Evolutionary conservation across 2,797 vertebrate genomes (phyloP), one percentile per base, ranked within the genome.

Genomic region (Xenopus petersii): DNA sequence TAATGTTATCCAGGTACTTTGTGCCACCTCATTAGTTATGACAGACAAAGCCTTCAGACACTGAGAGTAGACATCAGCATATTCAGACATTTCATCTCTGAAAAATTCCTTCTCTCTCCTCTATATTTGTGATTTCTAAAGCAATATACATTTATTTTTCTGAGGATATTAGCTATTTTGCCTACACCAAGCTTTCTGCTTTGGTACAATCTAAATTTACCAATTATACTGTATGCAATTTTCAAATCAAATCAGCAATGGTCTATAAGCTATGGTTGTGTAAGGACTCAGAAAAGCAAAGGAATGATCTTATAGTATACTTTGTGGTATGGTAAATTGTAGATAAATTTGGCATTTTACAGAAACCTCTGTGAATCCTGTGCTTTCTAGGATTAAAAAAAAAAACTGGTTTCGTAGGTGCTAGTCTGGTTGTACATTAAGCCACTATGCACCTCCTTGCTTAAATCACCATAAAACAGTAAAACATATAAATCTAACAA

Each of bases 11-110:
- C 67, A 59, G 67, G 76, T 70, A 70, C 71, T 79, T 79, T 74
- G 71, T 79, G 60, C 66, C 76, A 79, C 76, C 76, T 79, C 76
- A 79, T 79, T 79, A 79, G 76, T 79, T 74, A 70, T 74, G 61
- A 79, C 70, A 74, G 71, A 74, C 67, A 79, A 79, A 79, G 76
- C 76, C 76, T 65, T 15, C 51, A 70, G 67, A 71, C 69, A 68
- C 72, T 78, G 60, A 78, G 71, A 73, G 69, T 21, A 65, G 65
- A 33, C 51, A 78, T 73, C 51, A 79, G 71, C 68, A 74, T 79
- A 79, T 79, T 79, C 67, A 79, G 62, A 74, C 74, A 64, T 69
- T 49, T 64, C 9, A 70, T 49, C 56, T 73, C 24, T 60, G 72
- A 73, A 58, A 56, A 58, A 56, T 73, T 49, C 61, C 55, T 73